Evolutionary conservation across 1,140 invertebrate genomes (phyloP).

Genomic region (Potamilus streckersoni): DNA sequence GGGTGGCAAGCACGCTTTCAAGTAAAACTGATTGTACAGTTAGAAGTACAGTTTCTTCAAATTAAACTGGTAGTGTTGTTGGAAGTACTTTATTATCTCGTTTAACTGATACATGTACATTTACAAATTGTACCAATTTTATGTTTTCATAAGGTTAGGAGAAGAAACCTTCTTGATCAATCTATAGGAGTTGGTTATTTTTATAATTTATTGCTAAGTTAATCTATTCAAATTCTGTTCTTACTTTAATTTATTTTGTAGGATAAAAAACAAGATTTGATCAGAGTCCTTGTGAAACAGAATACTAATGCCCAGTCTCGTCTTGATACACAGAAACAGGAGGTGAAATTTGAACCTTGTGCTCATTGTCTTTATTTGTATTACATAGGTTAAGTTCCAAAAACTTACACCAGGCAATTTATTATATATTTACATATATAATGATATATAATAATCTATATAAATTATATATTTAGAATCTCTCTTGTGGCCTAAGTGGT

Average conservation of each 20-base stretch:
- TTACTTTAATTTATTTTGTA: conserved; percentile 17
- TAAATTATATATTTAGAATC: no score
- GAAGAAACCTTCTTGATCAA: neutral
- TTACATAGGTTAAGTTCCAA: no score
- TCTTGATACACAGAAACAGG: conserved; percentile 39
- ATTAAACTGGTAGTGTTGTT: neutral
- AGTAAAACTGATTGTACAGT: no score
- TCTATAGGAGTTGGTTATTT: neutral
- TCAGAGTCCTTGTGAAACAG: conserved; percentile 49
- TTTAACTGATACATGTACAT: neutral
- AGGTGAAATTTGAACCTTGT: conserved; percentile 29
- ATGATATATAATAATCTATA: no score
- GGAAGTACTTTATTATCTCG: neutral
- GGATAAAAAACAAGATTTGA: conserved; percentile 51
- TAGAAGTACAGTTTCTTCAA: no score
- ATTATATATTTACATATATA: no score
- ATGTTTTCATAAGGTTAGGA: neutral
- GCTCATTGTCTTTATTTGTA: no score
- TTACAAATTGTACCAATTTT: neutral
- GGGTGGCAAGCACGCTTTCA: no score
- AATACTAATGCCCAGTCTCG: conserved; percentile 42
- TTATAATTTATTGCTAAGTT: neutral
- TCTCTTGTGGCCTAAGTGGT: no score
- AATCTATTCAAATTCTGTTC: neutral
- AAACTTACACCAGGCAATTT: no score